phyloP scores from a whole-genome alignment of 2,113 vertebrate species.

The Podarcis cretensis region DNA sequence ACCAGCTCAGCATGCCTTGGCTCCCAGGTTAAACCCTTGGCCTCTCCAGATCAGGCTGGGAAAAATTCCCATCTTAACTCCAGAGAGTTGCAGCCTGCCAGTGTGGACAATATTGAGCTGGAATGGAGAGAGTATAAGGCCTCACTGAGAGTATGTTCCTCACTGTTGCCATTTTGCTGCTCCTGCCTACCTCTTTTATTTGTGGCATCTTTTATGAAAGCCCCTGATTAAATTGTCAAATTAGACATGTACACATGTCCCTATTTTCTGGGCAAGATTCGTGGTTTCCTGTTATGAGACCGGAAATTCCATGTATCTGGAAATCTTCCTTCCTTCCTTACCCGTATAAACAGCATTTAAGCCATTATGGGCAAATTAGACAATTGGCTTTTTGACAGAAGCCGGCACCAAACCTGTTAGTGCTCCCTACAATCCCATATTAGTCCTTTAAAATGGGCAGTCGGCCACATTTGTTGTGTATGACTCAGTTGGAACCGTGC shows the following conservation, averaged over 20 bases:
- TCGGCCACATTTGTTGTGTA: not conserved
- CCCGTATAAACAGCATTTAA: not conserved
- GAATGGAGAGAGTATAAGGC: not conserved
- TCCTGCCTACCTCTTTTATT: not conserved
- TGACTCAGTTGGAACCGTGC: not conserved
- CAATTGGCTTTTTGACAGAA: not conserved
- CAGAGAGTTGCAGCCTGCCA: not conserved
- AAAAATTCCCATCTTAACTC: too few relatives aligned
- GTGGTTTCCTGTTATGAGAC: not conserved
- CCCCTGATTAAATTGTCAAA: not conserved
- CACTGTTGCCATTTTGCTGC: not conserved
- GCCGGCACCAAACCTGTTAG: not conserved
- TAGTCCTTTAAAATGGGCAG: not conserved
- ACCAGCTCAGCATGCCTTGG: too few relatives aligned
- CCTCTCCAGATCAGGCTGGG: too few relatives aligned
- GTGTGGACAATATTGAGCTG: not conserved
- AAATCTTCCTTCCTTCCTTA: not conserved
- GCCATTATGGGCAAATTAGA: not conserved
- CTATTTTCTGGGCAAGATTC: not conserved
- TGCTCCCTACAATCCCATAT: not conserved
- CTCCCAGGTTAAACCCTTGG: too few relatives aligned
- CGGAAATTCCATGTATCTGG: not conserved
- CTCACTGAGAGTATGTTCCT: too few relatives aligned
- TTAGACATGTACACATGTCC: not conserved
- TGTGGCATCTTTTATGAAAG: not conserved